phyloP scores from a whole-genome alignment of 2,113 vertebrate genomes.

The Hirundichthys speculiger region DNA sequence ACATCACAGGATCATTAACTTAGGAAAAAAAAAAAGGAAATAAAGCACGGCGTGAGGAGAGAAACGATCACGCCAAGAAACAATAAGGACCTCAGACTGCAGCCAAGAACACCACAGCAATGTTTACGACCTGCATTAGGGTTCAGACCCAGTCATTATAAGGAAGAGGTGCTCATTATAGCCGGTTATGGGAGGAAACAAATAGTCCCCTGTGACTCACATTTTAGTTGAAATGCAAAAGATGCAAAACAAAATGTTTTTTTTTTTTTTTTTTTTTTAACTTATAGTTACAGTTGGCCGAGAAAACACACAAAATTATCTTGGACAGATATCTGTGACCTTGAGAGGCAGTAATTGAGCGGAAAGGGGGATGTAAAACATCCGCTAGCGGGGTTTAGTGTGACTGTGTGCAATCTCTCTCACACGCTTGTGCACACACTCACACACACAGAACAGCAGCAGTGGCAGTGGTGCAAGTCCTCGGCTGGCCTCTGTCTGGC shows the following conservation, averaged over 20 bases:
- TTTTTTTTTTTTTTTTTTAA: too few species aligned
- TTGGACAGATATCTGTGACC: constrained; percentile 73
- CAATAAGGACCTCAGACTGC: constrained; percentile 51
- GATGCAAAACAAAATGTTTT: constrained; percentile 51
- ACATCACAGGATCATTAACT: constrained; percentile 34
- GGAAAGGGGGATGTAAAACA: constrained; percentile 75
- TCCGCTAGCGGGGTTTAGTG: constrained; percentile 71
- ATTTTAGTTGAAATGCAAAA: constrained; percentile 51
- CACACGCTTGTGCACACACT: constrained; percentile 2
- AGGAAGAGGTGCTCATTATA: constrained; percentile 64
- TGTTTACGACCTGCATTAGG: constrained; percentile 57
- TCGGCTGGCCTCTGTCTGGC: constrained; percentile 65
- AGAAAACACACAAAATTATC: constrained; percentile 61
- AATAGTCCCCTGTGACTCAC: constrained; percentile 57
- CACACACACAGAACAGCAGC: constrained; percentile 33
- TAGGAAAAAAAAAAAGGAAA: constrained; percentile 55
- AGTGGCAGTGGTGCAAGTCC: constrained; percentile 51
- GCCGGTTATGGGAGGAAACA: constrained; percentile 61
- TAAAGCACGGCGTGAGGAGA: constrained; percentile 43
- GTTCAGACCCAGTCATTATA: constrained; percentile 56
- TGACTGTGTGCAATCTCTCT: constrained; percentile 9
- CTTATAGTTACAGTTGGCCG: constrained; percentile 24
- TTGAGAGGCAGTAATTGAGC: constrained; percentile 72
- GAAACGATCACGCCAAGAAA: constrained; percentile 58
- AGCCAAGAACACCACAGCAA: constrained; percentile 58